A percentile compares a stretch with the other conserved stretches of the same genome.
phyloP scores from a whole-genome alignment of 2,888 invertebrate genomes.

The Gibbula magus region DNA sequence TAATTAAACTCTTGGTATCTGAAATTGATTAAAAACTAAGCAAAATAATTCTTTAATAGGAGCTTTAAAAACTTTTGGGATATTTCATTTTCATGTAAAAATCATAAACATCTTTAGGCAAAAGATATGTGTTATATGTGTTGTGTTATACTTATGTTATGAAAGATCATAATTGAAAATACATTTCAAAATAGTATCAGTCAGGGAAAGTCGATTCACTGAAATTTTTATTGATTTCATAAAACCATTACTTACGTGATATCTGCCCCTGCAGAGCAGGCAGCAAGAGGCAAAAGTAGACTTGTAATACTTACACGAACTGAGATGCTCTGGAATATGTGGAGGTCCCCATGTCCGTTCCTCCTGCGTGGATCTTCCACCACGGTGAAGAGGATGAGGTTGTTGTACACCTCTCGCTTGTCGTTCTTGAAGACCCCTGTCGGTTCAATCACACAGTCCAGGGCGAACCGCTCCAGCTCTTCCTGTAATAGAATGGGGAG shows the following conservation, averaged over 20 bases:
- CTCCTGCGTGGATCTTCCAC: slow-evolving; percentile 80
- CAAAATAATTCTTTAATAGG: too few relatives aligned
- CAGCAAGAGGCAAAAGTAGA: background rate
- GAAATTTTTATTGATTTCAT: too few relatives aligned
- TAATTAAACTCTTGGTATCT: background rate
- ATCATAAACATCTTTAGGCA: too few relatives aligned
- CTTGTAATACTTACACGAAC: slow-evolving; percentile 78
- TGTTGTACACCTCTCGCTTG: slow-evolving; percentile 98
- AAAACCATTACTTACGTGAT: too few relatives aligned
- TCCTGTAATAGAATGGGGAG: slow-evolving; percentile 80
- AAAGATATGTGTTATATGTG: too few relatives aligned
- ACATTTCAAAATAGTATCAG: too few relatives aligned
- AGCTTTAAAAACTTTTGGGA: too few relatives aligned
- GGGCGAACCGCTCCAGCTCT: slow-evolving; percentile 96
- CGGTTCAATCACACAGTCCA: slow-evolving; percentile 93
- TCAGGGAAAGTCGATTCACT: too few relatives aligned
- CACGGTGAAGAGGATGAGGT: slow-evolving; percentile 97
- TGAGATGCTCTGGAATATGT: slow-evolving; percentile 85
- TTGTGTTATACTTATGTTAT: too few relatives aligned
- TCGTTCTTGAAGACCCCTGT: slow-evolving; percentile 98
- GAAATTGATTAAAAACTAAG: too few relatives aligned
- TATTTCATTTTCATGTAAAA: too few relatives aligned
- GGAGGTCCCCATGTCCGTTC: slow-evolving; percentile 86
- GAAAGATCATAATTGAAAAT: too few relatives aligned
- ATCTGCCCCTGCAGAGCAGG: background rate